Conservation (phyloP, 2,888 invertebrate species). For the Barypeithes pellucidus region DNA sequence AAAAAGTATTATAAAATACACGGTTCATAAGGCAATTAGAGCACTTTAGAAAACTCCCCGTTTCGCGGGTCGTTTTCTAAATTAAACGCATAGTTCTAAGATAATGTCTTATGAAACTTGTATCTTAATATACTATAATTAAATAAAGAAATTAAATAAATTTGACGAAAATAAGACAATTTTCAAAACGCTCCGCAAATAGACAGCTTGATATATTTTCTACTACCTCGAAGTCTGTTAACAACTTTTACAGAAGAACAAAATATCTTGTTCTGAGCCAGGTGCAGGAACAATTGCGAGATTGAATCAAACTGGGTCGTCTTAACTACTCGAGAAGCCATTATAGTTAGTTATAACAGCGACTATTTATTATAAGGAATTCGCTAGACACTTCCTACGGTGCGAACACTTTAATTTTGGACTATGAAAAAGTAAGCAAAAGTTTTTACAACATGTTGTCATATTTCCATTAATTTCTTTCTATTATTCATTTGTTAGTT, state of each 20-base stretch:
- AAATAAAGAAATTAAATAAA: neutral
- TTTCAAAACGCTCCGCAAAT: neutral
- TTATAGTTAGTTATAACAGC: constrained; percentile 15
- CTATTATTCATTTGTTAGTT: too few relatives aligned
- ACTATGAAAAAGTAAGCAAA: too few relatives aligned
- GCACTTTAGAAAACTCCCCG: too few relatives aligned
- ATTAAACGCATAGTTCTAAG: too few relatives aligned
- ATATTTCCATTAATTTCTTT: too few relatives aligned
- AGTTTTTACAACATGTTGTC: too few relatives aligned
- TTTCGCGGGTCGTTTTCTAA: too few relatives aligned
- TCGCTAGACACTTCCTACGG: neutral
- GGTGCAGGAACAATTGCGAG: constrained; percentile 25
- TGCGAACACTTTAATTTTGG: too few relatives aligned
- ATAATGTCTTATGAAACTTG: too few relatives aligned
- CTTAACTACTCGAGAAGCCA: constrained; percentile 25
- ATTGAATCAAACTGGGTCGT: constrained; percentile 21
- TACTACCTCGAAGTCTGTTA: constrained; percentile 8
- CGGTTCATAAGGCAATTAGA: too few relatives aligned
- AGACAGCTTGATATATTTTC: constrained; percentile 15
- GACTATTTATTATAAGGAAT: constrained; percentile 6
- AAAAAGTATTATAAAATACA: too few relatives aligned
- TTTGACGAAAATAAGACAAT: neutral
- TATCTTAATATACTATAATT: too few relatives aligned
- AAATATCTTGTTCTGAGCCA: constrained; percentile 13
- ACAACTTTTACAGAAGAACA: constrained; percentile 12